Base-by-base conservation (phyloP, 2,888 invertebrate species). In the Epinotia ramella region DNA sequence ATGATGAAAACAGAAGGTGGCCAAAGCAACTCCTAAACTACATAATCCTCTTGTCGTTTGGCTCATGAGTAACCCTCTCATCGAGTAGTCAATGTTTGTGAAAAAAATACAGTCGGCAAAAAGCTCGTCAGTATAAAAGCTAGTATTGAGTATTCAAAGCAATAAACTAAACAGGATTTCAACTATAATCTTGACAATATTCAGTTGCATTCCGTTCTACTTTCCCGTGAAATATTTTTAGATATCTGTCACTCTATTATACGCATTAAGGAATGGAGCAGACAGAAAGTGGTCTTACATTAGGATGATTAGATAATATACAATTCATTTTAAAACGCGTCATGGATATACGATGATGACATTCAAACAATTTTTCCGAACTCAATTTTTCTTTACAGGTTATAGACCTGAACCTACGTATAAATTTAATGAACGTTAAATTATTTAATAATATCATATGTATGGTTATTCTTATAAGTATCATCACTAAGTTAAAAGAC, bases 151-250 rank as follows among this genome's bases (percentile, higher is more conserved):
- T 64, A 53, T 49, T 49, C 53, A n/a, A 53, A 53, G 53, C 60
- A 60, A 24, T 57, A 46, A 57, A 16, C 7, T 16, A 68, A 64
- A 28, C 24, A n/a, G n/a, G 63, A 57, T 57, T 28, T 57, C 68
- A 70, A 59, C 33, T 68, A 53, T 74, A 64, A 69, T 70, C 69
- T 57, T 49, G 59, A 64, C 57, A 57, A 53, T 71, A 70, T 82
- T 84, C 81, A 78, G 81, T 82, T 80, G 78, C 82, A 83, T 83
- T 84, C 83, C 83, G 65, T 53, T 71, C 59, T 28, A 66, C 70
- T 75, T 71, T 75, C 70, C 40, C 70, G n/a, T 40, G 57, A 71
- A 60, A 70, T 53, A 74, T 66, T 28, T 70, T 53, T 44, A 59
- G 24, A 59, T n/a, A 12, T 44, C 44, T 16, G 24, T 60, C 53